phyloP scores from a whole-genome alignment of 2,888 invertebrate genomes.

The Dasypolia templi region DNA sequence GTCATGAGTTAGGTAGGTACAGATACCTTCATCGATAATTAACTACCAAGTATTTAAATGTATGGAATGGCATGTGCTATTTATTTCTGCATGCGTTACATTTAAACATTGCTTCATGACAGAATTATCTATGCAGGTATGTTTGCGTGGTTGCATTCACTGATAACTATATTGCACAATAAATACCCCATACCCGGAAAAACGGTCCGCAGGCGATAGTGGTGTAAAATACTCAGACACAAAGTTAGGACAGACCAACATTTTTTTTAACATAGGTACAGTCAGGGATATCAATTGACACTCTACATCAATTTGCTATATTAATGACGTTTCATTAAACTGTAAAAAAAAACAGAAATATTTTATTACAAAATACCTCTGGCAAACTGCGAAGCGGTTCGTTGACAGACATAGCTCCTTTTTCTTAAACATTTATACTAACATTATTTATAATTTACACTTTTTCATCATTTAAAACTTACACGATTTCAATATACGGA shows the following conservation, averaged over 20 bases:
- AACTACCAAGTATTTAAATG: neutral
- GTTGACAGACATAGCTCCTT: too few relatives aligned
- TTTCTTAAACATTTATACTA: too few relatives aligned
- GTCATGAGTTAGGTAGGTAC: neutral
- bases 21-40: neutral
- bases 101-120: neutral
- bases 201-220: neutral
- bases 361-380: too few relatives aligned
- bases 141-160: neutral
- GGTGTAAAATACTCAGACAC: neutral
- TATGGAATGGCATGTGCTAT: neutral
- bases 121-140: conserved; percentile 4
- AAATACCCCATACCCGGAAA: neutral
- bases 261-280: neutral
- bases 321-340: too few relatives aligned
- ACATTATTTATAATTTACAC: too few relatives aligned
- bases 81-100: neutral
- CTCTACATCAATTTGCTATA: too few relatives aligned
- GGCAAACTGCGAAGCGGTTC: too few relatives aligned
- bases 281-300: neutral
- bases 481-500: neutral
- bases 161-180: conserved; percentile 18
- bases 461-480: too few relatives aligned
- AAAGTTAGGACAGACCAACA: neutral
- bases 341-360: neutral